Evolutionary conservation across 2,888 invertebrate genomes (phyloP), one percentile per base, ranked within the genome.

Genomic region (Himalopsyche kuldschensis): DNA sequence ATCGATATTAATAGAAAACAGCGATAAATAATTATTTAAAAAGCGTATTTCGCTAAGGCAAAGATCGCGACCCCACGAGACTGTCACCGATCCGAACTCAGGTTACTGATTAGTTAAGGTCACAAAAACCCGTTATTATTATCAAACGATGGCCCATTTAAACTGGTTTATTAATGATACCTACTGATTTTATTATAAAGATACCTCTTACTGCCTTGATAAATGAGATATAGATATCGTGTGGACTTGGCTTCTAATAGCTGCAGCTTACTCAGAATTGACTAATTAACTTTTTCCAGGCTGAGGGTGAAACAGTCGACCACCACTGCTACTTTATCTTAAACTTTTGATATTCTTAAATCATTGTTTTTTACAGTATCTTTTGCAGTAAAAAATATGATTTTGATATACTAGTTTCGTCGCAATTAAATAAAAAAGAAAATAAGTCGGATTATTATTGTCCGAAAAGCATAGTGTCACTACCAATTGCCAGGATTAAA

Each of bases 31-130:
- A 15, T 32, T 32, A 32, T 47, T 5, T 47, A 47, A 47, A 47
- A 55, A 27, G 2, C 4, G 30, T 30, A 15, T 63, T 63, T 27
- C 4, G 30, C 15, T 30, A 15, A 76, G 76, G 35, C 76, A 79
- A 46, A 79, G 79, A 83, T 83, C 79, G 79, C 80, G 80, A 82
- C 84, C 84, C 80, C 75, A 41, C 31, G 30, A 76, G 32, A 77
- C 17, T 81, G 81, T 82, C 79, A 76, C 85, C 75, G 80, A 63
- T 77, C 24, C 75, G 75, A 81, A 81, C 81, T 81, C 84, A 84
- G 75, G 47, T 76, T 31, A 55, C 63, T 84, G 81, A 83, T 82
- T 82, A 83, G 83, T 78, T 85, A 82, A 83, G 85, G 83, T 83
- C 83, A 81, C 35, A 80, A 48, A 83, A 82, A 85, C 85, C 81